Evolutionary conservation across 2,797 vertebrate species (phyloP).

Genomic region (Chelidonichthys spinosus): DNA sequence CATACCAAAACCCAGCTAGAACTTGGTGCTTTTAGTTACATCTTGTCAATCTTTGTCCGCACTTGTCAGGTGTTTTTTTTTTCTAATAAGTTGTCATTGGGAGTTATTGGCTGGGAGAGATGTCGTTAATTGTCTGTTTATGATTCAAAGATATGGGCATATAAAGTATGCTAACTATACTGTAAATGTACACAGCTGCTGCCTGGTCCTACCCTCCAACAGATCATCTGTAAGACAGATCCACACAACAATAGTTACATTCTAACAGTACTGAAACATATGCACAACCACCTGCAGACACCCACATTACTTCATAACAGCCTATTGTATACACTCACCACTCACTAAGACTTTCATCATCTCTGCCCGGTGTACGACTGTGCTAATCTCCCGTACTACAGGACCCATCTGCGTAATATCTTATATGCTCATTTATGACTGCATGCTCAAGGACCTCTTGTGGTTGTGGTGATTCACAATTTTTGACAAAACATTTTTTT

Average conservation of each 20-base stretch:
- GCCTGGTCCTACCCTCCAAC: not conserved
- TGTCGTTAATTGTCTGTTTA: not conserved
- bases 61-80: not conserved
- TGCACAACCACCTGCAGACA: not conserved
- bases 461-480: not conserved
- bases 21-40: not conserved
- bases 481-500: not conserved
- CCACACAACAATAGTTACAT: not conserved
- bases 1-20: not conserved
- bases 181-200: not conserved
- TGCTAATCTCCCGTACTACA: not conserved
- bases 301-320: not conserved
- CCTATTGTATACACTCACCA: not conserved
- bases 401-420: not conserved
- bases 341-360: not conserved
- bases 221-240: conserved; percentile 1
- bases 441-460: not conserved
- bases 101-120: not conserved
- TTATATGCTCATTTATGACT: not conserved
- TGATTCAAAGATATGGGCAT: not conserved
- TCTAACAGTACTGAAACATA: not conserved
- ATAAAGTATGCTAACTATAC: not conserved
- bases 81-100: not conserved
- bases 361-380: not conserved
- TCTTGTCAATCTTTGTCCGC: not conserved